Evolutionary conservation across 2,888 invertebrate genomes (phyloP), one percentile per base, ranked within the genome.

Genomic region (Drosophila dives): DNA sequence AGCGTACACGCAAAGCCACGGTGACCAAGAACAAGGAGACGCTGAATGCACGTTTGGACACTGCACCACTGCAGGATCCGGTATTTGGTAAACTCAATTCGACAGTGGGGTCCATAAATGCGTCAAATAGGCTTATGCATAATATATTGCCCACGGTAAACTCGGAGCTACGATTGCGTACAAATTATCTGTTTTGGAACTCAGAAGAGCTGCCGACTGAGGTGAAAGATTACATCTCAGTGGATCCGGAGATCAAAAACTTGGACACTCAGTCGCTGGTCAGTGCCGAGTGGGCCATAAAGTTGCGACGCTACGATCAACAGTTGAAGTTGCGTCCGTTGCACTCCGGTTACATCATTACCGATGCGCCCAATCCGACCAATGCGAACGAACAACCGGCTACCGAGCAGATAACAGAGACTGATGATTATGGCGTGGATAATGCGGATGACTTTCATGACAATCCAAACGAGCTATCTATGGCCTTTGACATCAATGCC

Each of bases 401-500:
- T 3, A 33, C 29, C 3, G 49, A 55, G 0, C 23, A 29, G 10
- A 12, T 42, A 72, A 75, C 93, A 0, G 77, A 94, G 69, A 94
- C 94, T 93, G 92, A 73, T 1, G 77, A 73, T 26, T 76, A 72
- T 7, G 84, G 93, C 2, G 80, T 68, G n/a, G 80, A 94, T 56
- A 94, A 94, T 73, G 81, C 93, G 0, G 80, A 70, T 10, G 83
- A 85, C n/a, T 85, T 94, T 17, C 86, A 94, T 62, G 75, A 79
- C 7, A 94, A 94, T 82, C 81, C 94, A 5, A 94, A 94, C 1
- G 94, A 95, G 80, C 94, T 95, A 67, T 95, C 94, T 0, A 91
- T 95, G 61, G 95, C 95, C 0, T 95, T 95, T 75, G 95, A 95
- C 77, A 94, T 95, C 0, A 94, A 95, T 83, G 95, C 95, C 0